phyloP scores from a whole-genome alignment of 2,888 invertebrate species.

The Amphimallon solstitiale region DNA sequence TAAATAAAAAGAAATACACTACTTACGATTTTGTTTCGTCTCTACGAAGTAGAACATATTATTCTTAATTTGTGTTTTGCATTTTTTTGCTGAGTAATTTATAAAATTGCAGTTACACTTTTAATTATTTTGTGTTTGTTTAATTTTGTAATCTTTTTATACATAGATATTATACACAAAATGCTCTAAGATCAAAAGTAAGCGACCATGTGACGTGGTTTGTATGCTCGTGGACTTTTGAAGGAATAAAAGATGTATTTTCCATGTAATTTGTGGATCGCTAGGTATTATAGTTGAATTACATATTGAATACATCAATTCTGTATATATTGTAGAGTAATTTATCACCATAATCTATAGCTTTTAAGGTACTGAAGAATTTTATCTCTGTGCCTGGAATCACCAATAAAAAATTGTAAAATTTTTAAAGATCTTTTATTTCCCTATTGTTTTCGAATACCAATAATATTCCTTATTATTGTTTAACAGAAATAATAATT shows the following conservation, averaged over 20 bases:
- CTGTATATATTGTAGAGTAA: slow-evolving; percentile 56
- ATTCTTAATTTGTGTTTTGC: too few species aligned
- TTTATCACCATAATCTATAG: slow-evolving; percentile 54
- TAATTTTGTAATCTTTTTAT: background rate
- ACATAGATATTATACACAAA: too few species aligned
- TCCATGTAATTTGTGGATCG: slow-evolving; percentile 17
- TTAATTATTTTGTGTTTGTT: background rate
- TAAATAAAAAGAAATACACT: too few species aligned
- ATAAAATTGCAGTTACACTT: background rate
- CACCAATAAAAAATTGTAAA: slow-evolving; percentile 57
- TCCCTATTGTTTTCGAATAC: background rate
- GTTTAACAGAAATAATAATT: too few species aligned
- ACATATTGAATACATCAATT: slow-evolving; percentile 20
- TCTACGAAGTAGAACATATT: too few species aligned
- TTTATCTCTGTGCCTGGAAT: slow-evolving; percentile 63
- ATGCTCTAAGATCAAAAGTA: too few species aligned
- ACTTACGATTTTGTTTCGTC: too few species aligned
- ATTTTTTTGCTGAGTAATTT: background rate
- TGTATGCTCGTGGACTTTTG: background rate
- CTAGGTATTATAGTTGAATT: background rate
- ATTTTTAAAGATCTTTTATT: slow-evolving; percentile 22
- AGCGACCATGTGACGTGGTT: too few species aligned
- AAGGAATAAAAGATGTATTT: slow-evolving; percentile 6
- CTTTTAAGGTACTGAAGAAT: slow-evolving; percentile 58
- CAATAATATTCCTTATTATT: background rate